Base-by-base conservation (phyloP, 2,888 invertebrate genomes). In the Brenthis ino region DNA sequence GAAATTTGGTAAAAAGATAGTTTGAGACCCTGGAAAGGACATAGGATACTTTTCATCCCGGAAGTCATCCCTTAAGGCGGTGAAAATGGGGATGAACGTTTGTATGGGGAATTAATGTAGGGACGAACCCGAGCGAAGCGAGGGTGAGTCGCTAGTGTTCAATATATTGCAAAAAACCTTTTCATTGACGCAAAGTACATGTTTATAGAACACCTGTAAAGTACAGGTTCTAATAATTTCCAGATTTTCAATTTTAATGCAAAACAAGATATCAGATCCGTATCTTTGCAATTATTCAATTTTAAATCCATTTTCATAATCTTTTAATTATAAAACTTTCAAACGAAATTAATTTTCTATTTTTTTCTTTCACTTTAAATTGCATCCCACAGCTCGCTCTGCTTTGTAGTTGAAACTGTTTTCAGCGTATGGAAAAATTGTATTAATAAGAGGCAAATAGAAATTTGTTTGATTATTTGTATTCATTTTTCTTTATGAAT, bases 331-430 rank as follows among this genome's bases (percentile, higher is more conserved):
- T 53, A 63, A 53, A 53, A 43, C 16, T 53, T 63, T 37, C 53
- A 63, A 61, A 53, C 33, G 53, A 63, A 53, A 63, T 53, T 53
- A 53, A 53, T 63, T 63, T 51, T 63, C 51, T 53, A 53, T 61
- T 51, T 61, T 57, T 63, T 53, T 37, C 53, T 51, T 43, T 53
- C 53, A 24, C 5, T 63, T 53, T 53, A 53, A 33, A 63, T 63
- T 53, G 53, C 63, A 63, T 63, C 51, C 20, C 33, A 16, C 51
- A 16, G 53, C 20, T 14, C 53, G 16, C 28, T 37, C 37, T 63
- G 53, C 63, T 51, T 63, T 63, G 63, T 43, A 53, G 20, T 63
- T 37, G 53, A 43, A 63, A 63, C 53, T 63, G 53, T 63, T 53
- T 53, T 53, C 16, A 53, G 6, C 53, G 16, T 53, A 43, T 20